Conservation (phyloP, 1,140 invertebrate genomes). For the Bombyx mori region ASM3026992v2 NC_085130.1:3930001-3930500, state of each 20-base stretch:
- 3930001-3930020: too few relatives aligned
- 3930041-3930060: too few relatives aligned
- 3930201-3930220: too few relatives aligned
- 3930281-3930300: constrained; percentile 95
- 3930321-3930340: constrained; percentile 99
- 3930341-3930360: constrained; percentile 97
- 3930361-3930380: constrained; percentile 98
- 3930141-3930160: too few relatives aligned
- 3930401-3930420: constrained; percentile 96
- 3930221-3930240: constrained; percentile 88
- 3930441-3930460: too few relatives aligned
- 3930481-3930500: too few relatives aligned
- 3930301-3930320: constrained; percentile 96
- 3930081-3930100: too few relatives aligned
- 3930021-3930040: too few relatives aligned
- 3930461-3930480: too few relatives aligned
- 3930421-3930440: constrained; percentile 5
- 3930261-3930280: constrained; percentile 99
- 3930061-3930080: too few relatives aligned
- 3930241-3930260: constrained; percentile 99
- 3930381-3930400: constrained; percentile 97
- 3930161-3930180: too few relatives aligned
- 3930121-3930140: not conserved
- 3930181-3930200: too few relatives aligned
- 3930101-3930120: not conserved